Conservation (phyloP, 2,113 vertebrate genomes). For the Stomatorhinus ivindoensis region DNA sequence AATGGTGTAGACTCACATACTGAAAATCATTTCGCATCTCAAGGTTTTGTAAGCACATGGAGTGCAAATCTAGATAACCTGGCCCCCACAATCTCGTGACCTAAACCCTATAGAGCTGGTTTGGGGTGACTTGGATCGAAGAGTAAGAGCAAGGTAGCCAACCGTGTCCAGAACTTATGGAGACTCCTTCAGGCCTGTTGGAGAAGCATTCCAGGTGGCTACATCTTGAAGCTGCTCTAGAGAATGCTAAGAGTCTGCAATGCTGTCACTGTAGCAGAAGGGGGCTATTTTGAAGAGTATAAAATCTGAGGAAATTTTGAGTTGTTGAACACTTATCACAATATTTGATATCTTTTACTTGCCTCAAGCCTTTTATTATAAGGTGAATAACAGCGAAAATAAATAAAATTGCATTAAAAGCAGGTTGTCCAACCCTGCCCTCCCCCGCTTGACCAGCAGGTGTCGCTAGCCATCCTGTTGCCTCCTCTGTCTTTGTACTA, state of each 20-base stretch:
- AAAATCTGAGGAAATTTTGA: no score
- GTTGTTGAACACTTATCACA: background rate
- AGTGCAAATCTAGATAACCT: background rate
- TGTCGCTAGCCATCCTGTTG: no score
- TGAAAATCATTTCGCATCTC: background rate
- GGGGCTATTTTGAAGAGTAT: no score
- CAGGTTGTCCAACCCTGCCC: background rate
- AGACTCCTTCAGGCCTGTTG: background rate
- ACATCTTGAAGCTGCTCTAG: no score
- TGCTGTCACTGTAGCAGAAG: no score
- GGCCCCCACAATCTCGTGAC: background rate
- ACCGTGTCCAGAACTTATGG: background rate
- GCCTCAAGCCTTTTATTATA: background rate
- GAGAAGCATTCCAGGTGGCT: background rate
- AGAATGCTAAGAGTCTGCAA: background rate
- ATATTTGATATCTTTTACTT: background rate
- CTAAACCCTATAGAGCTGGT: background rate
- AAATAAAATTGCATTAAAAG: background rate
- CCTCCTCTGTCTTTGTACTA: no score
- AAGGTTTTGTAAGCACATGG: background rate
- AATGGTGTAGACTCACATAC: background rate
- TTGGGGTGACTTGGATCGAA: background rate
- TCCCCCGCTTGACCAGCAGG: no score
- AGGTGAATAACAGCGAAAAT: background rate
- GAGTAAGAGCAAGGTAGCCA: background rate